These are phyloP conservation scores for Chrysoperla carnea DNA, from an alignment of 1,140 invertebrate species.

Conservation along the genomic window DNA sequence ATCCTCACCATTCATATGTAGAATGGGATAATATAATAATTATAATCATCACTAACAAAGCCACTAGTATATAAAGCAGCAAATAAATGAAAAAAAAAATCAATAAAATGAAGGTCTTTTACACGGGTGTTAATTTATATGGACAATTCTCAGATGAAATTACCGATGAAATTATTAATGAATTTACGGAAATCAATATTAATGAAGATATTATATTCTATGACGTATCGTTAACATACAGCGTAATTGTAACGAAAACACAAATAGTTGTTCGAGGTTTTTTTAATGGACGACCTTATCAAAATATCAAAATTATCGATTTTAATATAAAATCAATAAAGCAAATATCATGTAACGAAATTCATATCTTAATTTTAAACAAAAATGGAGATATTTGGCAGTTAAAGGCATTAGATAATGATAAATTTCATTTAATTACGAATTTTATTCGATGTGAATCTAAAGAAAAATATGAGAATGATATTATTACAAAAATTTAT, in stretches of 20 bases:
- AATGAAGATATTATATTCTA: neutral
- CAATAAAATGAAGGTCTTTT: conserved; percentile 16
- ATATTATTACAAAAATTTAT: conserved; percentile 20
- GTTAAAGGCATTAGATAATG: neutral
- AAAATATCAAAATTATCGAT: too few relatives aligned
- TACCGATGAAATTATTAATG: conserved; percentile 5
- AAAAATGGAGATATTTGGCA: neutral
- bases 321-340: too few relatives aligned
- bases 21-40: too few relatives aligned
- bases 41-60: too few relatives aligned
- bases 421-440: neutral
- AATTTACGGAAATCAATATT: conserved; percentile 6
- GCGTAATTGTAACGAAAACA: neutral
- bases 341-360: too few relatives aligned
- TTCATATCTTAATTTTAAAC: too few relatives aligned
- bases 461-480: neutral
- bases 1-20: too few relatives aligned
- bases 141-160: conserved; percentile 7
- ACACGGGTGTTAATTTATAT: conserved; percentile 11
- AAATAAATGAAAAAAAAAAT: conserved; percentile 10
- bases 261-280: neutral
- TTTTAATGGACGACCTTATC: neutral
- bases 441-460: too few relatives aligned
- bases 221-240: neutral
- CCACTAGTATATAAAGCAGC: too few relatives aligned